Conservation (phyloP, 2,113 vertebrate genomes). For the Crotalus tigris region DNA sequence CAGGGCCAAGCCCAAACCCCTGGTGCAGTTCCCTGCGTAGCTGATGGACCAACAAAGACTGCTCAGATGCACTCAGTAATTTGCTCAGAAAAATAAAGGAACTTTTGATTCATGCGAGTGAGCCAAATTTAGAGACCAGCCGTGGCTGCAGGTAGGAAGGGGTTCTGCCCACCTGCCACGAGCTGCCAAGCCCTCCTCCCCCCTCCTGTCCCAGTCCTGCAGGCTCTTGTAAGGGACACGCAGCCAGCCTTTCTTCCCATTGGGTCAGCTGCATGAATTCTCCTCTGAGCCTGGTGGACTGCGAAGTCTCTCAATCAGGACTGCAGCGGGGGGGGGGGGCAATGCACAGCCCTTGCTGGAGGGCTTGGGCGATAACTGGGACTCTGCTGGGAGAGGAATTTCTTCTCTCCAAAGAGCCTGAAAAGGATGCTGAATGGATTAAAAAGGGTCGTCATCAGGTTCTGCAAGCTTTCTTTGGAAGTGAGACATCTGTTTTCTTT, state of each 20-base stretch:
- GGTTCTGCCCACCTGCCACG: not conserved
- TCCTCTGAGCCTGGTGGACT: not conserved
- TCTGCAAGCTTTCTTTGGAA: not conserved
- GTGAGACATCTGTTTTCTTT: not conserved
- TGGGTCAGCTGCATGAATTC: not conserved
- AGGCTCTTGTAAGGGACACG: not conserved
- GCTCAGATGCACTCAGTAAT: not conserved
- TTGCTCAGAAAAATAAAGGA: not conserved
- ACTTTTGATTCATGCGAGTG: not conserved
- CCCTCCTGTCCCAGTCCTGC: not conserved
- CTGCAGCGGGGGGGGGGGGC: not conserved
- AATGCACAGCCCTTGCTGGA: not conserved
- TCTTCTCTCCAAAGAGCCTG: not conserved
- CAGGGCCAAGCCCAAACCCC: not conserved
- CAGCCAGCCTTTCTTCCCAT: too few relatives aligned
- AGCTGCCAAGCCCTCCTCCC: not conserved
- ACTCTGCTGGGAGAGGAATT: not conserved
- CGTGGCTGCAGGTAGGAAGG: not conserved
- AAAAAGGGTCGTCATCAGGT: not conserved
- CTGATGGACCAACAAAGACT: not conserved
- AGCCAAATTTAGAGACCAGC: not conserved
- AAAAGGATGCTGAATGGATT: not conserved
- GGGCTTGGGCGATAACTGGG: not conserved
- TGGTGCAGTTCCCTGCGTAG: not conserved
- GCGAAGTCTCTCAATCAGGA: not conserved